Evolutionary conservation across 2,113 vertebrate species (phyloP).

Genomic region (Laticauda colubrina): DNA sequence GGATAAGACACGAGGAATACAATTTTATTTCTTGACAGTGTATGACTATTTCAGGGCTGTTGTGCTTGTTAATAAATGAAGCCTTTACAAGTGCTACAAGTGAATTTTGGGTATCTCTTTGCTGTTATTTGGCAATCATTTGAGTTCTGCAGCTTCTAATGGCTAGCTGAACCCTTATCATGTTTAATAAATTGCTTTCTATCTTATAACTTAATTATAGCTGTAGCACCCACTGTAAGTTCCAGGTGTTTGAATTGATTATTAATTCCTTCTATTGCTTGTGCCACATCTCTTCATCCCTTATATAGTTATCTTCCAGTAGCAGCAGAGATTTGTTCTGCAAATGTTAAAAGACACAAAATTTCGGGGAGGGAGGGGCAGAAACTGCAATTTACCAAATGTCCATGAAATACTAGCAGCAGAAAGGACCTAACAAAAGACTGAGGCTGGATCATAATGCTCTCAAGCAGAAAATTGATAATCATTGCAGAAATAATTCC

Average conservation of each 20-base stretch:
- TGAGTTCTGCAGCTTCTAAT: neutral
- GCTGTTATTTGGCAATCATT: neutral
- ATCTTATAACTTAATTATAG: slow-evolving; percentile 31
- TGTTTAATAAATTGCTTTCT: slow-evolving; percentile 45
- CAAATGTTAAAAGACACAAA: slow-evolving; percentile 64
- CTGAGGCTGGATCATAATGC: slow-evolving; percentile 70
- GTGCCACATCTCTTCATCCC: slow-evolving; percentile 43
- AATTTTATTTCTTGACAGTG: neutral
- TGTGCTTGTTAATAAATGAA: slow-evolving; percentile 1
- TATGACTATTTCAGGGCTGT: slow-evolving; percentile 18
- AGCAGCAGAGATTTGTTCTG: slow-evolving; percentile 61
- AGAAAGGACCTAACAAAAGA: slow-evolving; percentile 64
- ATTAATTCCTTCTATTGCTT: slow-evolving; percentile 58
- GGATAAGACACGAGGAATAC: neutral
- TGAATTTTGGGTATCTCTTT: neutral
- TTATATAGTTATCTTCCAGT: slow-evolving; percentile 49
- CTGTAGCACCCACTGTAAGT: slow-evolving; percentile 39
- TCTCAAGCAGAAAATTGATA: slow-evolving; percentile 80
- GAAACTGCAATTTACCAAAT: slow-evolving; percentile 51
- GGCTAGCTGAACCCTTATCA: neutral
- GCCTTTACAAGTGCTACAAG: neutral
- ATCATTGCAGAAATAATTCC: slow-evolving; percentile 73
- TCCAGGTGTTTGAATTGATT: slow-evolving; percentile 41
- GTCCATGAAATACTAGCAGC: slow-evolving; percentile 46
- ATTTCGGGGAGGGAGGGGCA: neutral